Evolutionary conservation across 1,140 invertebrate genomes (phyloP), one percentile per base, ranked within the genome.

Genomic region (Drosophila lini): DNA sequence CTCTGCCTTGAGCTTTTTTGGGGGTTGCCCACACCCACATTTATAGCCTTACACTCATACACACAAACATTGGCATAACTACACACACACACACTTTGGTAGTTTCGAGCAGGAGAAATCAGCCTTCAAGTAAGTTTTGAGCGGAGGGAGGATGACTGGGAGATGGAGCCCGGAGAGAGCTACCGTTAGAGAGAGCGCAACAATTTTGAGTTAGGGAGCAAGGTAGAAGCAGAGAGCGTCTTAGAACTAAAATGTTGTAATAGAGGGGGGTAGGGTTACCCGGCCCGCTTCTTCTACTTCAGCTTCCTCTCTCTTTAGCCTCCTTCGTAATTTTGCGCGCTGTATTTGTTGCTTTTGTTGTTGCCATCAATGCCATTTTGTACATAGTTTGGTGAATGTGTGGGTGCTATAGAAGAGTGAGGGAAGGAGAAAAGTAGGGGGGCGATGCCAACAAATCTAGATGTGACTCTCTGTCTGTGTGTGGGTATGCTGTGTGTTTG

Each of bases 321-420:
- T 41, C 15, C 47, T 47, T 55, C 53, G 65, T 78, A 75, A 62
- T 57, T 61, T 61, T 55, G 52, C 31, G 34, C 56, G 36, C 28
- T 25, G 38, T 41, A 38, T 40, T 63, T 63, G 61, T 56, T 60
- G 67, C 52, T 62, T 63, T 82, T 83, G 77, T 79, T 88, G 77
- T 88, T 88, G 74, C 84, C 84, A 88, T 88, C 84, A 88, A 88
- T 88, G 84, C 84, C 84, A 80, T 89, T 89, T 89, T 83, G 60
- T 85, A 84, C 74, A 78, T 68, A 83, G 71, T 60, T 81, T 68
- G 58, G 80, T 58, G 61, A 61, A 63, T 71, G 64, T 74, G 36
- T 80, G 73, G 79, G 65, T 59, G 62, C 57, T 60, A 79, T 22
- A n/a, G 19, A 38, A 38, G 62, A 47, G 32, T 60, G 32, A 50